Evolutionary conservation across 2,888 invertebrate species (phyloP), one percentile per base, ranked within the genome.

Genomic region (Drosophila anomelani): DNA sequence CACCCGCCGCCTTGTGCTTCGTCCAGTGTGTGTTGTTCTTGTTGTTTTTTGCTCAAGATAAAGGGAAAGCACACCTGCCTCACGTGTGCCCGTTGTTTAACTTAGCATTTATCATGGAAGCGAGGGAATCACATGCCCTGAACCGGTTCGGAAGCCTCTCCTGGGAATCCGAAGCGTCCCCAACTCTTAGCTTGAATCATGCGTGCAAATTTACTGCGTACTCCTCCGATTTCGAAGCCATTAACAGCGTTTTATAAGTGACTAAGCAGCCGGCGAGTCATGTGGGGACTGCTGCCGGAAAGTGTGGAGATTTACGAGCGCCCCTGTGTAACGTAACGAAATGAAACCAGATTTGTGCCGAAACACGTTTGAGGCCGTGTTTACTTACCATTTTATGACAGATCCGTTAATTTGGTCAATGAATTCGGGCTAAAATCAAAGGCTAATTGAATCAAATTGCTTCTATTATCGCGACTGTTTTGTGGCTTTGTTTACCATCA

Each of bases 391-490:
- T 61, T 67, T 75, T 68, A 77, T 76, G 75, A 70, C 60, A 68
- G 39, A 56, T 54, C 55, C 76, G 81, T 75, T 85, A 86, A 83
- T 83, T 83, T 79, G 55, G 69, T 75, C 76, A 79, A 80, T 79
- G 73, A 79, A 76, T 56, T 63, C 63, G 39, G 47, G 64, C 67
- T 69, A 55, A 76, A 57, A 43, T 68, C 68, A 63, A 49, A 71
- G 53, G 55, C 20, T 51, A 80, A 82, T 81, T 79, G 73, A 70
- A 39, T 54, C 51, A 38, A 69, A 59, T 67, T 73, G 51, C 62
- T 56, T 61, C 63, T 57, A 44, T 62, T 59, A 43, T 62, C 71
- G 51, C 47, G 26, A 41, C 41, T 68, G 39, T 69, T 66, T 58
- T 67, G 57, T 68, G 34, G 61, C 73, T 58, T 56, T 83, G 67